Percentiles rank a stretch among this genome's conserved stretches.
phyloP scores from a whole-genome alignment of 2,797 vertebrate species.

The Protosalanx chinensis region DNA sequence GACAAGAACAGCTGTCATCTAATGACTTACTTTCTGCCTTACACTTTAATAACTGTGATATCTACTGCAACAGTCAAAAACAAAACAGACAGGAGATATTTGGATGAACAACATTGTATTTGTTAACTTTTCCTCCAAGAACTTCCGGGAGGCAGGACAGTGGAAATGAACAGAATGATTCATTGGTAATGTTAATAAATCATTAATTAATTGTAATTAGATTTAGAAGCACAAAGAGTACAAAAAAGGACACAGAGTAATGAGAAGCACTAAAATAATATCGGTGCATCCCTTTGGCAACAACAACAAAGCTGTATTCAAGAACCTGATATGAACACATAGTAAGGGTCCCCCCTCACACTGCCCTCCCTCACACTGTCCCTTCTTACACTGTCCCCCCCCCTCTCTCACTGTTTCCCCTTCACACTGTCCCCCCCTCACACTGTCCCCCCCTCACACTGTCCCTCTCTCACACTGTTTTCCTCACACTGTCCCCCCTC shows the following conservation, averaged over 20 bases:
- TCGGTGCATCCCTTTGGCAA: slow-evolving; percentile 48
- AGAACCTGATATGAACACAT: slow-evolving; percentile 55
- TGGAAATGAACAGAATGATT: slow-evolving; percentile 38
- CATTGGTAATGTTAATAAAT: slow-evolving; percentile 33
- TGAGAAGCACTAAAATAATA: slow-evolving; percentile 19
- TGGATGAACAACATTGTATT: background rate
- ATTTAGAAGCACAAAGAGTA: slow-evolving; percentile 29
- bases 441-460: slow-evolving; percentile 30
- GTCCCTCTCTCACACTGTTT: too few species aligned
- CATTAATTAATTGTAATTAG: slow-evolving; percentile 13
- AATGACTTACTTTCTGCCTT: too few species aligned
- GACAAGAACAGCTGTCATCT: too few species aligned
- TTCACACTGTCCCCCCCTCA: too few species aligned
- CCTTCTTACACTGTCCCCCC: slow-evolving; percentile 27
- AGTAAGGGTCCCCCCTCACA: slow-evolving; percentile 43
- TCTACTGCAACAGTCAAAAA: background rate
- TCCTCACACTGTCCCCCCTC: too few species aligned
- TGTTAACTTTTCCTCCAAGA: background rate
- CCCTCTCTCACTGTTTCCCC: too few species aligned
- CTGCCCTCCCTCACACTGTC: slow-evolving; percentile 30
- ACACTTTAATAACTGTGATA: background rate
- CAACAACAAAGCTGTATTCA: slow-evolving; percentile 48
- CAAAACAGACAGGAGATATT: background rate
- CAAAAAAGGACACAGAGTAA: slow-evolving; percentile 43
- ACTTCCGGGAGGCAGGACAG: background rate